Conservation (phyloP, 2,888 invertebrate genomes). For the Plagodis dolabraria region DNA sequence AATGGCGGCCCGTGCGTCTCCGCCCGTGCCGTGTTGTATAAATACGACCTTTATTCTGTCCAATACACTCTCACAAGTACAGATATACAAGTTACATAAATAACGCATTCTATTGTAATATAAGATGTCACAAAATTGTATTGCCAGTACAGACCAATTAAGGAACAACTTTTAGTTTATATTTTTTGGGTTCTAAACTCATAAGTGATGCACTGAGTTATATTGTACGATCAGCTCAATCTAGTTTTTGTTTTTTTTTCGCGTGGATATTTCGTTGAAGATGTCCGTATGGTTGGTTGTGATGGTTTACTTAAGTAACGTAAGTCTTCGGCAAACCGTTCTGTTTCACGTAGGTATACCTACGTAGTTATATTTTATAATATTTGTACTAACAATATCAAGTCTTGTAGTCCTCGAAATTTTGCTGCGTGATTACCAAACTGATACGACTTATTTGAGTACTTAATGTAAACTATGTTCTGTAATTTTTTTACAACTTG, state of each 20-base stretch:
- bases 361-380: conserved; percentile 58
- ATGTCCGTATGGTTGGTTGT: conserved; percentile 84
- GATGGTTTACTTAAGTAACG: conserved; percentile 82
- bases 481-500: conserved; percentile 19
- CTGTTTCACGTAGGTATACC: conserved; percentile 63
- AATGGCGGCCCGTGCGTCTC: conserved; percentile 21
- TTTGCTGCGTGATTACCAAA: conserved; percentile 46
- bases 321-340: conserved; percentile 75
- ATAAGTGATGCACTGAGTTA: conserved; percentile 66
- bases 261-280: conserved; percentile 73
- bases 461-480: conserved; percentile 47
- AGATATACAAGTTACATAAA: conserved; percentile 74
- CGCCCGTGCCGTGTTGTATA: conserved; percentile 57
- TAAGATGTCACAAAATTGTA: conserved; percentile 78
- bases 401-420: conserved; percentile 45
- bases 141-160: conserved; percentile 77
- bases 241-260: conserved; percentile 67
- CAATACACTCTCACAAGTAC: conserved; percentile 75
- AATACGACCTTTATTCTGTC: conserved; percentile 75
- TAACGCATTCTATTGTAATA: conserved; percentile 67
- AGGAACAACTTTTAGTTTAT: conserved; percentile 71
- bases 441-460: conserved; percentile 60
- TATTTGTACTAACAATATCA: conserved; percentile 67
- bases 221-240: conserved; percentile 70
- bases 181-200: conserved; percentile 73